Evolutionary conservation across 2,113 vertebrate species (phyloP).

Genomic region (Gracilinanus agilis): DNA sequence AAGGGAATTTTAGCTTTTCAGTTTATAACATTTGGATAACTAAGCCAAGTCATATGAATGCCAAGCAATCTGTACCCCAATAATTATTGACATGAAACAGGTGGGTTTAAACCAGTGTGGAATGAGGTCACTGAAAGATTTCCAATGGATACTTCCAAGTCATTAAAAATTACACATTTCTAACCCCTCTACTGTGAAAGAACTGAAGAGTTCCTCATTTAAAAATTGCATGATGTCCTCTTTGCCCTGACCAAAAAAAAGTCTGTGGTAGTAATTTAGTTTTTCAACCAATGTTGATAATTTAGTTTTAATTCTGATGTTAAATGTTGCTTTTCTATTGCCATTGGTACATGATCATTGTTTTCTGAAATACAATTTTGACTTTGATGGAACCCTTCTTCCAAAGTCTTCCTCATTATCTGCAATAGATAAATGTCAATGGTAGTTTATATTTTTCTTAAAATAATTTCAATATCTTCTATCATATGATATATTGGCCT

Average conservation of each 20-base stretch:
- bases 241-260: not conserved
- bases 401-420: not conserved
- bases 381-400: not conserved
- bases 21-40: not conserved
- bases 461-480: not conserved
- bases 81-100: not conserved
- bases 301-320: not conserved
- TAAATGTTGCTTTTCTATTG: not conserved
- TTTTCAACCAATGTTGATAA: not conserved
- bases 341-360: not conserved
- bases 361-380: conserved; percentile 4
- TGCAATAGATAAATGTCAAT: conserved; percentile 28
- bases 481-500: conserved; percentile 2
- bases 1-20: not conserved
- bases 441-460: not conserved
- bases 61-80: not conserved
- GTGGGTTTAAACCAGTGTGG: not conserved
- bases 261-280: not conserved
- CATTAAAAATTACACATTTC: not conserved
- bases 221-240: not conserved
- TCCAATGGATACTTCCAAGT: not conserved
- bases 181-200: not conserved
- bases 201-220: not conserved
- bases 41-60: not conserved
- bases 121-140: not conserved